phyloP scores from a whole-genome alignment of 1,140 invertebrate genomes.

The Bombus superbus region DNA sequence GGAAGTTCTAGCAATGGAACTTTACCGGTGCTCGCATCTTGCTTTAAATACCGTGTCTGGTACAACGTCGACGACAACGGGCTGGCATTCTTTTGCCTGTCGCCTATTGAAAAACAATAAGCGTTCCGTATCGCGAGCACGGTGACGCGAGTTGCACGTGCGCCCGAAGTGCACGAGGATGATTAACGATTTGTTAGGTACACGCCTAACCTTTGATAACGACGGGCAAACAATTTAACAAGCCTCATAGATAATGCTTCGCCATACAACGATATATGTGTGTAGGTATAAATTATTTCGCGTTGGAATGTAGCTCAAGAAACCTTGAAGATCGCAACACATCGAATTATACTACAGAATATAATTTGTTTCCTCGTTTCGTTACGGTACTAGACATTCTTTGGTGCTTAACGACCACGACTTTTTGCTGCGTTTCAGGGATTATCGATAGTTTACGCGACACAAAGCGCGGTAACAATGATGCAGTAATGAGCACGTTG shows the following conservation, averaged over 20 bases:
- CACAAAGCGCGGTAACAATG: constrained; percentile 7
- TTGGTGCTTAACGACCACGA: neutral
- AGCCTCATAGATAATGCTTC: constrained; percentile 24
- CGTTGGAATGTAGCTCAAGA: neutral
- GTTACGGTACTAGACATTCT: neutral
- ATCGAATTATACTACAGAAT: neutral
- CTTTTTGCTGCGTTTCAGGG: neutral
- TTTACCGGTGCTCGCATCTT: neutral
- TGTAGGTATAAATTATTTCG: constrained; percentile 9
- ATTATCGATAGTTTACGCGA: neutral
- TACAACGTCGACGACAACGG: neutral
- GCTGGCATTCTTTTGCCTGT: neutral
- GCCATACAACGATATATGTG: neutral
- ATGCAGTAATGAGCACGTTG: neutral
- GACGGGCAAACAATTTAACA: constrained; percentile 26
- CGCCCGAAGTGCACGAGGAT: constrained; percentile 25
- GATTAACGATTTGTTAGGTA: constrained; percentile 42
- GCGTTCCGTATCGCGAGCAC: constrained; percentile 11
- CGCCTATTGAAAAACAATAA: constrained; percentile 34
- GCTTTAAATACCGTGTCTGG: constrained; percentile 4
- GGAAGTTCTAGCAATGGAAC: neutral
- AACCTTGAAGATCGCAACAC: neutral
- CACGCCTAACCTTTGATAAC: constrained; percentile 11
- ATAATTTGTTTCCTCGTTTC: neutral
- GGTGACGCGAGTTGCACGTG: constrained; percentile 21